Evolutionary conservation across 2,888 invertebrate genomes (phyloP).

Genomic region (Merodon equestris): DNA sequence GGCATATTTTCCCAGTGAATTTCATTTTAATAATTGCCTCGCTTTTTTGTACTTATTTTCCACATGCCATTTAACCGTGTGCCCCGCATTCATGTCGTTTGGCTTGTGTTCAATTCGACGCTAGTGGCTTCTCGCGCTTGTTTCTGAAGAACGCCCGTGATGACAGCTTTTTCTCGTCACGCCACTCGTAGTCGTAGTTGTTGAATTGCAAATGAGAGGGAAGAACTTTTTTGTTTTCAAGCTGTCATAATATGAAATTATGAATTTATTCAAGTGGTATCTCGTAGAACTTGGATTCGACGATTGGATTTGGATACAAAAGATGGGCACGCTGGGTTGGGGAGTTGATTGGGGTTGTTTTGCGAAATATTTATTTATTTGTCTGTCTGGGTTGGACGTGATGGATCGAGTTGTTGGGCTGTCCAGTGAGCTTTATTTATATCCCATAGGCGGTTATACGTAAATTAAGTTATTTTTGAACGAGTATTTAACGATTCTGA

Average conservation of each 20-base stretch:
- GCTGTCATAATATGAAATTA: conserved; percentile 32
- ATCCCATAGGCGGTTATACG: too few relatives aligned
- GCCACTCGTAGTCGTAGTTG: neutral
- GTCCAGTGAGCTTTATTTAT: too few relatives aligned
- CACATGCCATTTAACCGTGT: conserved; percentile 14
- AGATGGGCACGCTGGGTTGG: too few relatives aligned
- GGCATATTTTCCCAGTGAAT: conserved; percentile 25
- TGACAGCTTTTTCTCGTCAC: conserved; percentile 13
- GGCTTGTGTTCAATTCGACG: conserved; percentile 21
- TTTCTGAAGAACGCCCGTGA: conserved; percentile 7
- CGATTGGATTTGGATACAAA: too few relatives aligned
- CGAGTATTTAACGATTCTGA: too few relatives aligned
- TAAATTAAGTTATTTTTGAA: too few relatives aligned
- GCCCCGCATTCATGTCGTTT: neutral
- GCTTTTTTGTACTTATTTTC: conserved; percentile 6
- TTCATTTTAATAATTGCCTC: conserved; percentile 19
- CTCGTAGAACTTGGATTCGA: neutral
- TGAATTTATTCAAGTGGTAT: conserved; percentile 28
- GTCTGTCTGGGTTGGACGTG: too few relatives aligned
- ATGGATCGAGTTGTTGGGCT: too few relatives aligned
- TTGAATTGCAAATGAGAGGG: conserved; percentile 31
- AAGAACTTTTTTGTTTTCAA: conserved; percentile 2
- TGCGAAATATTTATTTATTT: too few relatives aligned
- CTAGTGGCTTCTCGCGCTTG: neutral
- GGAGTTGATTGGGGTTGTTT: too few relatives aligned